Conservation (phyloP, 2,888 invertebrate species). For the Lissocephala sabroskyi region DNA sequence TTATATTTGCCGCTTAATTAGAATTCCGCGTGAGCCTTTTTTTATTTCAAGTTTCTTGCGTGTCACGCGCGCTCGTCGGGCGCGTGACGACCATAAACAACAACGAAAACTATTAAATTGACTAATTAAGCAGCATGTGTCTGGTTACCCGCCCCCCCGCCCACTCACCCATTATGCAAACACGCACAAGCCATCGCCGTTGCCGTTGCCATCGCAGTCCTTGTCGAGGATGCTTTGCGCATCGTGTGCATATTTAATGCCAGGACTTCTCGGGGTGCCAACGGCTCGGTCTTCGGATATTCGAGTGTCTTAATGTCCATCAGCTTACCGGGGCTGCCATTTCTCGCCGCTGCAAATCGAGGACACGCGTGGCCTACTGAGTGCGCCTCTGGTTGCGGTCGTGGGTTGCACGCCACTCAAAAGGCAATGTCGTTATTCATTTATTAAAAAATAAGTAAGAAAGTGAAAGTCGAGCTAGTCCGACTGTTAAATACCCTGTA, state of each 20-base stretch:
- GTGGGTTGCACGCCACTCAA: too few relatives aligned
- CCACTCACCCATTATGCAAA: constrained; percentile 46
- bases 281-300: not conserved
- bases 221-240: not conserved
- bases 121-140: constrained; percentile 49
- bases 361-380: too few relatives aligned
- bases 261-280: not conserved
- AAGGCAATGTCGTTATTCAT: too few relatives aligned
- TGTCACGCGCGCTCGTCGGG: constrained; percentile 31
- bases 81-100: constrained; percentile 41
- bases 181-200: constrained; percentile 3
- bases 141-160: constrained; percentile 22
- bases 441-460: too few relatives aligned
- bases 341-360: too few relatives aligned
- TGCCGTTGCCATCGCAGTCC: not conserved
- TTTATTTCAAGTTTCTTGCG: not conserved
- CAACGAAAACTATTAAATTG: constrained; percentile 52
- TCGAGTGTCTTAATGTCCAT: not conserved
- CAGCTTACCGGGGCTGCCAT: too few relatives aligned
- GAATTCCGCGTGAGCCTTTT: constrained; percentile 38
- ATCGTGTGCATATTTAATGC: constrained; percentile 2
- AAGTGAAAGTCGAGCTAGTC: too few relatives aligned
- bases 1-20: constrained; percentile 44
- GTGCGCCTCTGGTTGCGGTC: too few relatives aligned
- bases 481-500: too few relatives aligned